Percentiles rank a stretch among this genome's conserved stretches.
These are phyloP conservation scores for Ericerus pela DNA, from an alignment of 1,140 invertebrate species.

Conservation along the genomic window DNA sequence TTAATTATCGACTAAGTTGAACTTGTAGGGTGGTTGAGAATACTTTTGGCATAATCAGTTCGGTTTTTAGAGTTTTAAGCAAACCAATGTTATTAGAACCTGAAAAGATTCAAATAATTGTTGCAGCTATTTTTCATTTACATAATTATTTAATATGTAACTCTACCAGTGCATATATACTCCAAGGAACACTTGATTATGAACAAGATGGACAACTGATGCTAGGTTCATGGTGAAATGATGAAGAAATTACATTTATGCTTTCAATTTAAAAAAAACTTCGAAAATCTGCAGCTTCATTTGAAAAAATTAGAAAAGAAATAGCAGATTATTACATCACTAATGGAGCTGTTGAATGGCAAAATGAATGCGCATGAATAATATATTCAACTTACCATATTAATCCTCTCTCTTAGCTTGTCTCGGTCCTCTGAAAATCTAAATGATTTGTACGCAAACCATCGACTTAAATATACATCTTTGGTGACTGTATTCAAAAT, in stretches of 20 bases:
- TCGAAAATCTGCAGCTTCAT: too few species aligned
- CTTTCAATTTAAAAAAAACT: too few species aligned
- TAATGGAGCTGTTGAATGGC: background rate
- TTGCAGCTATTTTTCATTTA: background rate
- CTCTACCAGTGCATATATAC: background rate
- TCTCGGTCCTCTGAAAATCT: background rate
- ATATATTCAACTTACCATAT: background rate
- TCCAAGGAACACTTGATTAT: background rate
- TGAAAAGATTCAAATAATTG: background rate
- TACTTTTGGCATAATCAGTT: background rate
- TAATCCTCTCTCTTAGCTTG: background rate
- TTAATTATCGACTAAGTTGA: too few species aligned
- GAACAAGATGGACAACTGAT: background rate
- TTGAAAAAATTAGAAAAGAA: background rate
- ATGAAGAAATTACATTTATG: too few species aligned
- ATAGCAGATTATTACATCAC: background rate
- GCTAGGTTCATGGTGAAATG: too few species aligned
- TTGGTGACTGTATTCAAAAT: too few species aligned
- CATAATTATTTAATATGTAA: background rate
- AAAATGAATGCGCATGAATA: background rate
- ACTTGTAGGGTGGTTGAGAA: background rate
- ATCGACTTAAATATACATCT: too few species aligned
- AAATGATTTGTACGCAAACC: background rate
- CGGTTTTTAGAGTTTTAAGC: background rate
- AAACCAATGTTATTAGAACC: background rate